Evolutionary conservation across 2,797 vertebrate genomes (phyloP), one percentile per base, ranked within the genome.

Genomic region (Melanotaenia nigrans): DNA sequence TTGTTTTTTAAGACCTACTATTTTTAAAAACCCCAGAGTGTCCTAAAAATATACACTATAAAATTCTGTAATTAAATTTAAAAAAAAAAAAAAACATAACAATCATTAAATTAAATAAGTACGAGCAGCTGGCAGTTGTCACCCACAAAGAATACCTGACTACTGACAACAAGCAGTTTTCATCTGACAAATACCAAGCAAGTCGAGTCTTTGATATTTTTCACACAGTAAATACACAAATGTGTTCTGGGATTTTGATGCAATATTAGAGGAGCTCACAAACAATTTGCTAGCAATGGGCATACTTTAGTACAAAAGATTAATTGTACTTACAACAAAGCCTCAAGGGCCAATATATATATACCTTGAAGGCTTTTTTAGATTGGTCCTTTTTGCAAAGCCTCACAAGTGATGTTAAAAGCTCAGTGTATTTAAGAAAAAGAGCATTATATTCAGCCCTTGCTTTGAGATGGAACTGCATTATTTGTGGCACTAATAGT

Each of bases 231-330:
- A 68, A 70, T 65, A 78, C 65, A 66, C 67, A 73, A 78, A 62
- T 28, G 12, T 71, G 40, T 74, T 75, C 36, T 56, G 9, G 65
- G 32, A n/a, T 56, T 81, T 47, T 58, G 53, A 86, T 60, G 47
- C 65, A 74, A 71, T 62, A 58, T 82, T 74, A 65, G 36, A 68
- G 60, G 33, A 72, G 64, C 45, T 66, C 42, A 9, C 61, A 71
- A 79, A 59, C 22, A 67, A 13, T 59, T 42, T 68, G 74, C 7
- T 51, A 69, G 65, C 4, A 45, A 62, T 20, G 45, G 24, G 16
- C 24, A 63, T 71, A 55, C 47, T 58, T 70, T 58, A 47, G 51
- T 68, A 70, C 42, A 76, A 64, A 47, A 16, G 65, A 64, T 24
- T 66, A 32, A 74, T 65, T 45, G 61, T 42, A 58, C 62, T 75